phyloP scores from a whole-genome alignment of 2,888 invertebrate species.

The Drosophila bunnanda region DNA sequence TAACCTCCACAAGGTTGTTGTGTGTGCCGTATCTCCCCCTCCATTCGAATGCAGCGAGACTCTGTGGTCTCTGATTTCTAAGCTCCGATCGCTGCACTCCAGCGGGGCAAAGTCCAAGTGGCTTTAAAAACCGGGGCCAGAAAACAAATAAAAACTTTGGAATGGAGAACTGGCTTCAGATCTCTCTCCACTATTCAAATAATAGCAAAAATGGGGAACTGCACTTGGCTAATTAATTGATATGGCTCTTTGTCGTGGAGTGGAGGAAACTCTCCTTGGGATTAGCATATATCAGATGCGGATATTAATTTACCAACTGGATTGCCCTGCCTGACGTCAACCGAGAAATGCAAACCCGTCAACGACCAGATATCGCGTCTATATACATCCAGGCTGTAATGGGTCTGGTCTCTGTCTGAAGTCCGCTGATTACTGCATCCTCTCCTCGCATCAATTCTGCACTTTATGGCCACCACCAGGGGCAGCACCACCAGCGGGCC shows the following conservation, averaged over 20 bases:
- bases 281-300: constrained; percentile 31
- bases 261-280: constrained; percentile 24
- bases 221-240: neutral
- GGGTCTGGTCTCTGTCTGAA: constrained; percentile 9
- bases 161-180: neutral
- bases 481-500: neutral
- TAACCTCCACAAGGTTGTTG: constrained; percentile 62
- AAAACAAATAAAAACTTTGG: neutral
- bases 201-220: neutral
- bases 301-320: constrained; percentile 19
- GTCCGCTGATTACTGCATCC: constrained; percentile 25
- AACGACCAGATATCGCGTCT: constrained; percentile 2
- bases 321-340: constrained; percentile 13
- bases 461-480: constrained; percentile 24
- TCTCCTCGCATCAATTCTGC: constrained; percentile 27
- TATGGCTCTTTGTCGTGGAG: neutral
- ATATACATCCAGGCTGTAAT: constrained; percentile 12
- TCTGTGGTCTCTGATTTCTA: constrained; percentile 42
- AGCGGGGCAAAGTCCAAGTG: constrained; percentile 30
- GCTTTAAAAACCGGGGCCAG: neutral
- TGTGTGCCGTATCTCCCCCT: constrained; percentile 2
- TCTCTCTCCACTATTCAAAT: neutral
- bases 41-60: constrained; percentile 32
- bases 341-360: constrained; percentile 25
- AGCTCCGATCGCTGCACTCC: constrained; percentile 19